A percentile compares a stretch with the other conserved stretches of the same genome.
Conservation (phyloP, 2,888 invertebrate genomes). For the Unio delphinus region DNA sequence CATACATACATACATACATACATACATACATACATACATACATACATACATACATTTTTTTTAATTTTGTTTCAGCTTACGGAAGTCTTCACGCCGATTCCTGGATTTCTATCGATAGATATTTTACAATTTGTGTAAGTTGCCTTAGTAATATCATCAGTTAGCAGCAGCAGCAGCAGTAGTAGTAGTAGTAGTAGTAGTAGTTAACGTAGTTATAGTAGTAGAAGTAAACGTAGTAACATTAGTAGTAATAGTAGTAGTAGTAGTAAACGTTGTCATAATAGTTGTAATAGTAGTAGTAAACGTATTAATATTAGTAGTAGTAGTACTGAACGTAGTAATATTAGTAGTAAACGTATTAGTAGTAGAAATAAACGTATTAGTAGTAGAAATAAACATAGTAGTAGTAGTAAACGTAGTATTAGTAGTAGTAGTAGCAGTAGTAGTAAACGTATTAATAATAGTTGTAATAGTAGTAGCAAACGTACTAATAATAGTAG, state of each 20-base stretch:
- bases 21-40: constrained; percentile 10
- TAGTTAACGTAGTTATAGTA: neutral
- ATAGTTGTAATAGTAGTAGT: constrained; percentile 4
- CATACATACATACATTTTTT: neutral
- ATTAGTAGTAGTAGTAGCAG: neutral
- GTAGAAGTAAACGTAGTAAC: no score
- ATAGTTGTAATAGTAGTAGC: neutral
- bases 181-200: neutral
- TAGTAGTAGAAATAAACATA: neutral
- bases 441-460: neutral
- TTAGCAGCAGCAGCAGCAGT: no score
- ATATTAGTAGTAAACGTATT: neutral
- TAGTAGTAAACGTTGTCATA: neutral
- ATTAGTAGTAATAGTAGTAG: neutral
- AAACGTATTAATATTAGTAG: no score
- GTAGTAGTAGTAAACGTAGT: constrained; percentile 1
- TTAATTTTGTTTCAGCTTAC: no score
- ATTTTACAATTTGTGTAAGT: no score
- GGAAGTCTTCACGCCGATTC: neutral
- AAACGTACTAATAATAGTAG: neutral
- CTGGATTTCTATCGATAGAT: constrained; percentile 3
- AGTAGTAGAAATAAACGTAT: neutral
- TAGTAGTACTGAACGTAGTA: no score
- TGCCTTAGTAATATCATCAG: no score
- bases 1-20: neutral